phyloP scores from a whole-genome alignment of 1,140 invertebrate genomes.

The Lucilia cuprina region DNA sequence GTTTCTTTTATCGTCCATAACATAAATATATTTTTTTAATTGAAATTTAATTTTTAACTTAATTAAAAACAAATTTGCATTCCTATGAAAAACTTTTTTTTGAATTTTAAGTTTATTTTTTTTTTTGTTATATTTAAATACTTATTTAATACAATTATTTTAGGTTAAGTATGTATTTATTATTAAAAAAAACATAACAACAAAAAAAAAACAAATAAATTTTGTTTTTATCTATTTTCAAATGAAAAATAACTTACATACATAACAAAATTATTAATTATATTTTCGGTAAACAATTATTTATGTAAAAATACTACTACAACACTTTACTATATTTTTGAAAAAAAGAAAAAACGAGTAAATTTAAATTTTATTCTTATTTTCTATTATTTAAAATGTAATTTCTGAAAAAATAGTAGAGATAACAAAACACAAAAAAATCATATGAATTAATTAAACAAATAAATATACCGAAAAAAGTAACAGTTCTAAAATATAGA shows the following conservation, averaged over 20 bases:
- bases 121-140: background rate
- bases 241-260: background rate
- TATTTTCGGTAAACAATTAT: background rate
- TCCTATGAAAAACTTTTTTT: background rate
- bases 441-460: background rate
- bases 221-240: conserved; percentile 11
- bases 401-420: background rate
- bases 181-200: background rate
- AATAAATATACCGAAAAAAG: background rate
- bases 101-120: background rate
- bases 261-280: background rate
- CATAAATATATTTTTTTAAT: background rate
- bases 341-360: background rate
- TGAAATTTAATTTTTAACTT: conserved; percentile 23
- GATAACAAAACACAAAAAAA: background rate
- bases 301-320: background rate
- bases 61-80: conserved; percentile 20
- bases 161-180: conserved; percentile 25
- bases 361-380: background rate
- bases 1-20: conserved; percentile 9
- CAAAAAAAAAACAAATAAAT: conserved; percentile 11
- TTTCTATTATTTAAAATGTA: background rate
- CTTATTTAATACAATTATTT: background rate
- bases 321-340: conserved; percentile 12
- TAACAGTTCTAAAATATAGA: background rate